Base-by-base conservation (phyloP, 2,113 vertebrate species). In the Pelecanus crispus region DNA sequence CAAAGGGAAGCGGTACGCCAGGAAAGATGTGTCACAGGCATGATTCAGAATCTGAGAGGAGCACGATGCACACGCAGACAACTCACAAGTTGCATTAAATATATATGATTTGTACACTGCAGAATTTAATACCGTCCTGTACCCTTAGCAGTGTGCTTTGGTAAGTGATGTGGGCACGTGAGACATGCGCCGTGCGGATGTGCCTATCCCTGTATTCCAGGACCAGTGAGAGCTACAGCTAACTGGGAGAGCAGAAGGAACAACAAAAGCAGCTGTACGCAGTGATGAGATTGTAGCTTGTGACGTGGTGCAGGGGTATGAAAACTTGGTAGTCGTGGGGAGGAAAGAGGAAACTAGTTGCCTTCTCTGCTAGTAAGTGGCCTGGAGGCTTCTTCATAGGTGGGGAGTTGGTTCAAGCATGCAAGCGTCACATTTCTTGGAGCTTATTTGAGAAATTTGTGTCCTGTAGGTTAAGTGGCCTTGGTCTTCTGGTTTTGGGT, bases 171-270 rank as follows among this genome's bases (percentile, higher is more conserved):
- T 16, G 19, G 67, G 34, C 20, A 28, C 2, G 2, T 3, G 10
- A 40, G 47, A 9, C 0, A 0, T 0, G 13, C 1, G 0, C 17
- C 4, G 5, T 66, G 25, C 1, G 0, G 6, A 5, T 15, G 42
- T 32, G 55, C 17, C 32, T 24, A 7, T 21, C 42, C 17, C 47
- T 44, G 4, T n/a, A 3, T 28, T 32, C 61, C 47, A 15, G n/a
- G 26, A 21, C 5, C 21, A 9, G 13, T 22, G 31, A n/a, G 26
- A n/a, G 45, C 52, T 63, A 31, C 58, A 17, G n/a, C 29, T 36
- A 45, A 25, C 7, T 44, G 42, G 2, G 11, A 44, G 18, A 25
- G 65, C 20, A 67, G 75, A 20, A 38, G 66, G 13, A 42, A 3
- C 34, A 56, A 29, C 45, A 61, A 17, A 31, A 77, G 47, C 22